Percentiles rank a stretch among this genome's conserved stretches.
phyloP scores from a whole-genome alignment of 1,140 invertebrate species.

The Bombus soroeensis region DNA sequence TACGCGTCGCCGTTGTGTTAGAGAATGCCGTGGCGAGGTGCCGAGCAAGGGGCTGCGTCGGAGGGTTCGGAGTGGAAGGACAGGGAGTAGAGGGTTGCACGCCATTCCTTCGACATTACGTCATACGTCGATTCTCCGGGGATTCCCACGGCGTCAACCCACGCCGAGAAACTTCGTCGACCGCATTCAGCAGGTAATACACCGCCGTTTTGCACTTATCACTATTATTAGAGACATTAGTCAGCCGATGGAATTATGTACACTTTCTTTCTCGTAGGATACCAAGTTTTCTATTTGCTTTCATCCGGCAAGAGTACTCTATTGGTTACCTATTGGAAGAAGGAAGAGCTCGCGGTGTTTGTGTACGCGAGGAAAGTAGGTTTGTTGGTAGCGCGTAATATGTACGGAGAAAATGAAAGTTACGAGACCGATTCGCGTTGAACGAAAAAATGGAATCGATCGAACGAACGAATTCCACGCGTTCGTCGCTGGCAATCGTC shows the following conservation, averaged over 20 bases:
- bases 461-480: constrained; percentile 14
- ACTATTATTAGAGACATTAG: constrained; percentile 1
- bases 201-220: neutral
- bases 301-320: neutral
- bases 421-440: neutral
- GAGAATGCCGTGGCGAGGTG: constrained; percentile 52
- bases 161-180: constrained; percentile 35
- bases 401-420: neutral
- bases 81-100: constrained; percentile 35
- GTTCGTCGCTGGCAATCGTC: neutral
- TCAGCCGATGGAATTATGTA: neutral
- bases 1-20: constrained; percentile 24
- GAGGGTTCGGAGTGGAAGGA: constrained; percentile 44
- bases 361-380: too few species aligned
- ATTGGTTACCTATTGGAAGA: neutral
- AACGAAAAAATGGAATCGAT: neutral
- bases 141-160: constrained; percentile 70
- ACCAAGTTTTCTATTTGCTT: neutral
- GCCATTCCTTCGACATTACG: constrained; percentile 67
- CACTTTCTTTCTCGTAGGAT: neutral
- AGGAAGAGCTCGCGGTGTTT: neutral
- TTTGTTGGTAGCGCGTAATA: neutral
- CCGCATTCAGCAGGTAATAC: constrained; percentile 51
- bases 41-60: constrained; percentile 57
- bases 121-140: constrained; percentile 71